These are phyloP conservation scores for Zosterops pallidus DNA, from an alignment of 2,113 vertebrate genomes.

Conservation along the genomic window DNA sequence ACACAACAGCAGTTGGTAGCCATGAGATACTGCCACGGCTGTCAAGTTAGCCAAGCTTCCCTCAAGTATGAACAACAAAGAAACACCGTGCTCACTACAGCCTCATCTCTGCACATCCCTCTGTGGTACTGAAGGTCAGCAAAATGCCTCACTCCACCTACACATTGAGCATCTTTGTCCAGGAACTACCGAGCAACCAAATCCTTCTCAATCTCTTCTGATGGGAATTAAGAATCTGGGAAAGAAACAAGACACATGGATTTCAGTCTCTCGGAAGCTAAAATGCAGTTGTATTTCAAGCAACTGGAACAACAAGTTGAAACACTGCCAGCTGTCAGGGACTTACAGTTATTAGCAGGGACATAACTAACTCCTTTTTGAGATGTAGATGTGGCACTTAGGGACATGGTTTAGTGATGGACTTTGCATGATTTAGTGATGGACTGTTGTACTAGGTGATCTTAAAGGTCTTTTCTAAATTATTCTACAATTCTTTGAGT, in stretches of 20 bases:
- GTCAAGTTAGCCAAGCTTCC: background rate
- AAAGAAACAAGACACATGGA: background rate
- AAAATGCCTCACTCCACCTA: background rate
- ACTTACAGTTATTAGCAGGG: background rate
- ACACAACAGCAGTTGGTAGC: background rate
- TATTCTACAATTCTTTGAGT: background rate
- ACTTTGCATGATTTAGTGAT: background rate
- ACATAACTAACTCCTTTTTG: background rate
- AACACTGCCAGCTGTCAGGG: background rate
- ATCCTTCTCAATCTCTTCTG: background rate
- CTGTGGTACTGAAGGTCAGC: background rate
- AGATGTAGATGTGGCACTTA: background rate
- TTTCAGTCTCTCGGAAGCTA: background rate
- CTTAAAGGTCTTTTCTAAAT: background rate
- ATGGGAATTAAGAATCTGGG: background rate
- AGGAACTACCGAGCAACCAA: background rate
- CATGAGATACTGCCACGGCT: background rate
- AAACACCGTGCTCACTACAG: background rate
- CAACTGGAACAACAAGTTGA: background rate
- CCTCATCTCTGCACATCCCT: background rate
- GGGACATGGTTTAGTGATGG: background rate
- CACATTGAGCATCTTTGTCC: background rate
- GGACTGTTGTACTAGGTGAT: background rate
- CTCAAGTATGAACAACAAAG: background rate
- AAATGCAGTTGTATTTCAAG: background rate